Evolutionary conservation across 2,888 invertebrate genomes (phyloP).

Genomic region (Gerris lacustris): DNA sequence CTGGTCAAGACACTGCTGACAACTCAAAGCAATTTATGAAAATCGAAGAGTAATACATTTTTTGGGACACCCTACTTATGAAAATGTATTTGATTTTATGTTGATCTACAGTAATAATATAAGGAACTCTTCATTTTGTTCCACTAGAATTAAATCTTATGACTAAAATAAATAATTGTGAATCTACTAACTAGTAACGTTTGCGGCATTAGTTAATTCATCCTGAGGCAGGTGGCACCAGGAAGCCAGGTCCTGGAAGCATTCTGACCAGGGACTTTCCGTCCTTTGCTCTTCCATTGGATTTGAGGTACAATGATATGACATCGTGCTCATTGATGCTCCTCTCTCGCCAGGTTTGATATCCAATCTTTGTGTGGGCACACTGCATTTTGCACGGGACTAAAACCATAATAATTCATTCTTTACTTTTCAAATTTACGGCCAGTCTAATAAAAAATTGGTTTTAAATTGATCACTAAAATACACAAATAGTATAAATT

Average conservation of each 20-base stretch:
- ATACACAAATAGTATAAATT: no score
- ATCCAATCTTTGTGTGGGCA: slow-evolving; percentile 35
- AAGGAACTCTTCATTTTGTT: no score
- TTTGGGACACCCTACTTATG: no score
- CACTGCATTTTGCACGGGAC: slow-evolving; percentile 36
- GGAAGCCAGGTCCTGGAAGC: slow-evolving; percentile 55
- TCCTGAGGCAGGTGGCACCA: slow-evolving; percentile 41
- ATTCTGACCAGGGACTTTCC: slow-evolving; percentile 42
- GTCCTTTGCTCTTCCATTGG: slow-evolving; percentile 5
- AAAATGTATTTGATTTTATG: no score
- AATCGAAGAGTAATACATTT: no score
- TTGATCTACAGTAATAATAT: no score
- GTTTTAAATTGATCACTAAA: no score
- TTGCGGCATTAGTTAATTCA: slow-evolving; percentile 24
- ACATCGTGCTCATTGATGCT: slow-evolving; percentile 24
- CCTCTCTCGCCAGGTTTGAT: slow-evolving; percentile 42
- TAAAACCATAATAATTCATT: slow-evolving; percentile 23
- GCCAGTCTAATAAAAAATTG: not conserved
- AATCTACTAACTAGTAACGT: slow-evolving; percentile 21
- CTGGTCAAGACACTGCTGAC: no score
- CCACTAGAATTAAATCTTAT: no score
- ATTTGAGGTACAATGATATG: not conserved
- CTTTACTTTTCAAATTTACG: not conserved
- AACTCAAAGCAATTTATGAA: no score
- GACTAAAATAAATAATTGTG: no score